Evolutionary conservation across 2,797 vertebrate species (phyloP).

Genomic region (Borostomias antarcticus): DNA sequence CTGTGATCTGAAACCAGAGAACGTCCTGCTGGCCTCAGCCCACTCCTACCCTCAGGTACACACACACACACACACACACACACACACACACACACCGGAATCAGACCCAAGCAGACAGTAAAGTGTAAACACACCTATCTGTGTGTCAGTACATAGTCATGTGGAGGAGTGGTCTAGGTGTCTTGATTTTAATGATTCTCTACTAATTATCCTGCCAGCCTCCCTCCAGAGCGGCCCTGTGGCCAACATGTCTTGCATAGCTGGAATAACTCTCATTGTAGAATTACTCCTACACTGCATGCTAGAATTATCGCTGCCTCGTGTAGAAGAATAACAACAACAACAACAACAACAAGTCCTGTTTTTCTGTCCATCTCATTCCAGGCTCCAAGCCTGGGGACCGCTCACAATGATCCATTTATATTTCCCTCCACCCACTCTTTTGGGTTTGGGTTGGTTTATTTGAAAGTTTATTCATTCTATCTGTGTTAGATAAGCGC

Average conservation of each 20-base stretch:
- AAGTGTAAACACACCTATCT: constrained; percentile 11
- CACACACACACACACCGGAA: too few species aligned
- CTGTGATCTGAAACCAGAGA: constrained; percentile 97
- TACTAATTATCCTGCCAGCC: constrained; percentile 50
- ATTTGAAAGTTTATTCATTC: too few species aligned
- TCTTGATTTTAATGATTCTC: constrained; percentile 49
- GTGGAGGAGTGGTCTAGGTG: constrained; percentile 37
- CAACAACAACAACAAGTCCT: not conserved
- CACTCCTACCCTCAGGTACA: constrained; percentile 94
- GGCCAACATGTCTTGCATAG: constrained; percentile 3
- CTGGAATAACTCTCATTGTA: not conserved
- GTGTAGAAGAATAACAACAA: not conserved
- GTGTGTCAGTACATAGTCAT: constrained; percentile 39
- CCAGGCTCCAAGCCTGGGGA: not conserved
- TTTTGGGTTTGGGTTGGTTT: too few species aligned
- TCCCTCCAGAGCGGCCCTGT: constrained; percentile 31
- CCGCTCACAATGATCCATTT: not conserved
- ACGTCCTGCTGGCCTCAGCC: constrained; percentile 90
- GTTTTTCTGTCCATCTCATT: not conserved
- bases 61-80: not conserved
- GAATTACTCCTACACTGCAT: not conserved
- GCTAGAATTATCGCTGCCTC: not conserved
- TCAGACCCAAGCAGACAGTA: not conserved
- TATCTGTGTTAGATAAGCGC: too few species aligned
- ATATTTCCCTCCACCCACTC: not conserved